Percentiles rank a stretch among this genome's conserved stretches.
Evolutionary conservation across 2,113 vertebrate species (phyloP).

Genomic region (Phaethon lepturus): DNA sequence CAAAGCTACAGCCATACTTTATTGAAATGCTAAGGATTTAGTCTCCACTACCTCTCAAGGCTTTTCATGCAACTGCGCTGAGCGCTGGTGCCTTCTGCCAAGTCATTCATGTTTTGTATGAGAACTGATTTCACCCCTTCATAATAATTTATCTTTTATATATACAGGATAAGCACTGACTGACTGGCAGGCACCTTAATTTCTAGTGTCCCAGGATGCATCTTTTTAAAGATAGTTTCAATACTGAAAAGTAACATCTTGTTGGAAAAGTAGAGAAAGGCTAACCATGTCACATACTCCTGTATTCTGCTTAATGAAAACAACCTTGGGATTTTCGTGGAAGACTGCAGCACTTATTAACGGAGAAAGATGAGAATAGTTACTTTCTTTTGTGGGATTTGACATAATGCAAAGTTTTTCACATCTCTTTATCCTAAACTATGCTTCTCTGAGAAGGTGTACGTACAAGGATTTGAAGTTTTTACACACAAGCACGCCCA

Average conservation of each 20-base stretch:
- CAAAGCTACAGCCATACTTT: not conserved
- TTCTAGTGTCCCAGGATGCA: not conserved
- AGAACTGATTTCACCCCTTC: not conserved
- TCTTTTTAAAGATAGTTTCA: not conserved
- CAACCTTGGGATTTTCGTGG: not conserved
- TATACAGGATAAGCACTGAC: not conserved
- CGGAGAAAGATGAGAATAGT: not conserved
- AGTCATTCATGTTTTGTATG: not conserved
- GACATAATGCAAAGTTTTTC: not conserved
- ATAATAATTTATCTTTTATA: not conserved
- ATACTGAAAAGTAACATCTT: not conserved
- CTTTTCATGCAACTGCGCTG: not conserved
- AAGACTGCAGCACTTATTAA: not conserved
- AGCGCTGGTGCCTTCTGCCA: not conserved
- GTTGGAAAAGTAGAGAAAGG: not conserved
- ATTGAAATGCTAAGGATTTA: not conserved
- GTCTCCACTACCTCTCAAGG: not conserved
- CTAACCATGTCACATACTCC: not conserved
- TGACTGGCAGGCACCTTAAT: not conserved
- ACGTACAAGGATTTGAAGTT: not conserved
- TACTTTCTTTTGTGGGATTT: not conserved
- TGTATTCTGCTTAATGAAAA: not conserved
- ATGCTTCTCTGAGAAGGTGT: not conserved
- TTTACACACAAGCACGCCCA: not conserved
- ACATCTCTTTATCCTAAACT: not conserved